Percentiles rank a stretch among this genome's conserved stretches.
These are phyloP conservation scores for Strix aluco DNA, from an alignment of 2,113 vertebrate species.

Conservation along the genomic window DNA sequence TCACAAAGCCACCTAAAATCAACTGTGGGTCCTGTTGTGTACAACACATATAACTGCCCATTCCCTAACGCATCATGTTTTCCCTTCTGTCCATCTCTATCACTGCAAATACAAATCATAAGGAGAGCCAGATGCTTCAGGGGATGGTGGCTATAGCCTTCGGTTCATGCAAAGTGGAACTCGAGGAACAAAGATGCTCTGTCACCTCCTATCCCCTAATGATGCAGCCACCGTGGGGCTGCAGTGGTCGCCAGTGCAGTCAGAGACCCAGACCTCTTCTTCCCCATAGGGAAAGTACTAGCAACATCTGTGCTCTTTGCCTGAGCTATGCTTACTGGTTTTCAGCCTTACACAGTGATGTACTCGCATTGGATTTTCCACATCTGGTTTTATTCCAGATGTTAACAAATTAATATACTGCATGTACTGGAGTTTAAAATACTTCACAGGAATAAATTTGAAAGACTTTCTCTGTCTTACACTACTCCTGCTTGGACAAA, in stretches of 20 bases:
- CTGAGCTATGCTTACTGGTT: fast-evolving
- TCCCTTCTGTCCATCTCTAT: neutral
- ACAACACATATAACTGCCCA: neutral
- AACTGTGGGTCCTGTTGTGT: neutral
- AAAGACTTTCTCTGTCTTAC: neutral
- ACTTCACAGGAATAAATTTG: neutral
- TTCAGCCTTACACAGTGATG: neutral
- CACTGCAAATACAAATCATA: neutral
- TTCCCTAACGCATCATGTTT: neutral
- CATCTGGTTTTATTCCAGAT: neutral
- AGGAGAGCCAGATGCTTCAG: neutral
- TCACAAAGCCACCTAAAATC: neutral
- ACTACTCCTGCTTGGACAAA: neutral
- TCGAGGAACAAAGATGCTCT: neutral
- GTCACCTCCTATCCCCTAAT: neutral
- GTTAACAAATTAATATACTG: neutral
- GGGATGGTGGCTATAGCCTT: neutral
- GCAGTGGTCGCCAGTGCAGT: neutral
- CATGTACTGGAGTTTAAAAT: neutral
- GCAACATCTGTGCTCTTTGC: neutral
- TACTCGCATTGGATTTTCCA: neutral
- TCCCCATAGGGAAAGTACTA: neutral
- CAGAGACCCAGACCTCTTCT: neutral
- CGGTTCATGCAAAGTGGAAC: neutral
- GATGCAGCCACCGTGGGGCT: neutral